These are phyloP conservation scores for Mesocricetus auratus DNA, from an alignment of 2,113 vertebrate genomes.

Conservation along the genomic window DNA sequence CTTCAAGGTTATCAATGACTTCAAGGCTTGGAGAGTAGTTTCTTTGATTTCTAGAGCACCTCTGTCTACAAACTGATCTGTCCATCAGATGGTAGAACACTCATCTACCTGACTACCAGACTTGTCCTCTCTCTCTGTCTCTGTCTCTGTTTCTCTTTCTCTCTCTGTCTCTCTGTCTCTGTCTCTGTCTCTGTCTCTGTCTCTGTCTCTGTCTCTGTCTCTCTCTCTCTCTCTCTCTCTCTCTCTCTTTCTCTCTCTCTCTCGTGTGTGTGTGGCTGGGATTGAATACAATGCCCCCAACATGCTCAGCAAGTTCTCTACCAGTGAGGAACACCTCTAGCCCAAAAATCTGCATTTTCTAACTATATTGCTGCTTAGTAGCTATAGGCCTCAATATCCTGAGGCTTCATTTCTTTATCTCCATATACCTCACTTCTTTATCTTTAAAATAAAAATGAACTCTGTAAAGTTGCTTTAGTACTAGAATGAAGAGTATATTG, in stretches of 20 bases:
- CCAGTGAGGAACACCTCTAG: neutral
- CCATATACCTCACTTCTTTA: neutral
- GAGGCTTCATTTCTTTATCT: neutral
- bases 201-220: neutral
- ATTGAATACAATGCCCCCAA: neutral
- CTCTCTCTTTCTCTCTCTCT: neutral
- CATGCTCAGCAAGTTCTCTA: neutral
- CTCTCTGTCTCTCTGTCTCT: neutral
- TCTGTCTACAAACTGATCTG: neutral
- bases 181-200: neutral
- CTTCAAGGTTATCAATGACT: neutral
- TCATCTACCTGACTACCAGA: neutral
- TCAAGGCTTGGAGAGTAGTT: neutral
- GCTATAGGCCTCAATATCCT: neutral
- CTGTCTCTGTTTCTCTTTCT: too few species aligned
- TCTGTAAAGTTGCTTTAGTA: neutral
- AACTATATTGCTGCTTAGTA: neutral
- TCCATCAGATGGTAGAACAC: neutral
- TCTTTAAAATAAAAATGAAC: slow-evolving; percentile 12
- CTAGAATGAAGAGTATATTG: neutral
- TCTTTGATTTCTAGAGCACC: slow-evolving; percentile 27
- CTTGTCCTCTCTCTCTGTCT: neutral
- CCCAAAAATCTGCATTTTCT: neutral
- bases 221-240: too few species aligned
- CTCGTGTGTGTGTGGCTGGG: neutral